Conservation (phyloP, 2,797 vertebrate species). For the Lepus townsendii region DNA sequence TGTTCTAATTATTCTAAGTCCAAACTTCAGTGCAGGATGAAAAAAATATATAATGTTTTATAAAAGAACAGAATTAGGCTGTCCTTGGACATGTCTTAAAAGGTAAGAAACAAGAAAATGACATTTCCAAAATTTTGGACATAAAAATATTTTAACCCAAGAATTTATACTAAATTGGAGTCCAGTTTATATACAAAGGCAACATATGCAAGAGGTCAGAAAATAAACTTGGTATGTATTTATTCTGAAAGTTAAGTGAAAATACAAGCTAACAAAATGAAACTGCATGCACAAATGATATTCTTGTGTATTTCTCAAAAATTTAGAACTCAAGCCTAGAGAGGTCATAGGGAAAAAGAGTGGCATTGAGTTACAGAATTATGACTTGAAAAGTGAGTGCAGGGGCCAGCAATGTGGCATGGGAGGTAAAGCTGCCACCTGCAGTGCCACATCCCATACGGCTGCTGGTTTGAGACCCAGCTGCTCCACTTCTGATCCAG, state of each 20-base stretch:
- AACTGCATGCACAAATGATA: background rate
- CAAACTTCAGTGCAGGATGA: conserved; percentile 39
- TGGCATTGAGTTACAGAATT: conserved; percentile 27
- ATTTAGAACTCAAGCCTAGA: background rate
- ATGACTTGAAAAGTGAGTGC: background rate
- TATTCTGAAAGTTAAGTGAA: conserved; percentile 51
- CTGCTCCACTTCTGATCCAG: too few relatives aligned
- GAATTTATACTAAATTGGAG: conserved; percentile 24
- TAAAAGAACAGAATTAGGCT: conserved; percentile 41
- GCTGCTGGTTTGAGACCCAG: too few relatives aligned
- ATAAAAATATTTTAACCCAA: conserved; percentile 32
- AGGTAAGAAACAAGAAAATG: background rate
- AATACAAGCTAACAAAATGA: background rate
- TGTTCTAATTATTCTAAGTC: conserved; percentile 20
- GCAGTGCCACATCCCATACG: too few relatives aligned
- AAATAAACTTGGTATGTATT: background rate
- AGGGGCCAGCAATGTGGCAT: too few relatives aligned
- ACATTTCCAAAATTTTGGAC: conserved; percentile 11
- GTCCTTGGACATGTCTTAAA: background rate
- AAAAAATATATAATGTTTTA: conserved; percentile 27
- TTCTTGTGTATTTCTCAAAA: background rate
- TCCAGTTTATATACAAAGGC: conserved; percentile 26
- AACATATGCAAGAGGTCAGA: background rate
- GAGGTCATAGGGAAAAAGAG: background rate
- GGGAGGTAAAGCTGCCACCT: too few relatives aligned